Evolutionary conservation across 2,888 invertebrate species (phyloP), one percentile per base, ranked within the genome.

Genomic region (Theretra japonica): DNA sequence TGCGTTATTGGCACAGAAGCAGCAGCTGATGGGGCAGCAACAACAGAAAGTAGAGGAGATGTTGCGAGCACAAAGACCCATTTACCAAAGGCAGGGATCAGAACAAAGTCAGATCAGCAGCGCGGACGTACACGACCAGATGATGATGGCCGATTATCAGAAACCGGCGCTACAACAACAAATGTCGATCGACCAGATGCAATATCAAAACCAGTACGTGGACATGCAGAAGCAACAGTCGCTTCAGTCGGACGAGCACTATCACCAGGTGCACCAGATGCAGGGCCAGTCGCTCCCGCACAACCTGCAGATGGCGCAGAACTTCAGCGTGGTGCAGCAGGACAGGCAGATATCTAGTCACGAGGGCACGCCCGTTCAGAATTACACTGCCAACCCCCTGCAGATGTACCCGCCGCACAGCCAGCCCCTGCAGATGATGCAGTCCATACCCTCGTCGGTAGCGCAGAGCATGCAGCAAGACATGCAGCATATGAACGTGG

Each of bases 11-110:
- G 92, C 95, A 0, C 93, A 94, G 72, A 95, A 94, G 75, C 93
- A 93, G 75, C 94, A 93, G 73, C 84, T 95, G 7, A 93, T 95
- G 84, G 95, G 94, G 0, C 94, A 95, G 73, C 95, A 95, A n/a
- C 93, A 94, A 72, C 94, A 94, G 72, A 93, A 93, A 75, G 90
- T 94, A 0, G 93, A 91, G 73, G 92, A 94, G 75, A 89, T 91
- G 50, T 75, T 93, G 2, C 81, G 93, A 8, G 78, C 87, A 0
- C 94, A 94, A 68, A 86, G 93, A 25, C 92, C 92, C 1, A 83
- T 89, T 79, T 95, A 94, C 79, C 90, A 90, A 28, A 84, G 94
- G 1, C 95, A 95, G 74, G 89, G 86, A 1, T 94, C 94, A 0
- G 94, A 95, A 73, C 94, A 94, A 74, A 94, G 93, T 71, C 93